Base-by-base conservation (phyloP, 2,113 vertebrate genomes). In the Thunnus maccoyii region DNA sequence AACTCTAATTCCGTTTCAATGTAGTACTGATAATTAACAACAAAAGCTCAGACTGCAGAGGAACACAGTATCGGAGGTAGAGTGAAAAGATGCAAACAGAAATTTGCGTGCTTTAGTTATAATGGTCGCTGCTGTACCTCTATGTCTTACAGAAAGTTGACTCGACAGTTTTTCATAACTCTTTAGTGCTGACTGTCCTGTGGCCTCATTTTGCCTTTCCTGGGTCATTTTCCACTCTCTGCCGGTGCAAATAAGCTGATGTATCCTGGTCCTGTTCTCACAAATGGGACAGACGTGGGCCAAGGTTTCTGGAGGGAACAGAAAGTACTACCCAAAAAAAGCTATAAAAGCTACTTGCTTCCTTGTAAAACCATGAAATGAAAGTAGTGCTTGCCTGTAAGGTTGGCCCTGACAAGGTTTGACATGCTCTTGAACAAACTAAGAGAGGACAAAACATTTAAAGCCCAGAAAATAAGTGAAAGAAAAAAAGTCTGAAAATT, bases 171-270 rank as follows among this genome's bases (percentile, higher is more conserved):
- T 58, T 73, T 69, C 25, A 9, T 65, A 46, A 83, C 55, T 63
- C 71, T 64, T 58, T 25, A 61, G 64, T 80, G 78, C 76, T 71
- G 70, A 83, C 76, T 83, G 79, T 81, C 67, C 65, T 48, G 30
- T 82, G 77, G 57, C 75, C 87, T 84, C 64, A 47, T 80, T 86
- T 81, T 7, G 27, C 61, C 63, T 78, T 76, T 72, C 64, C 65
- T 57, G 30, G 74, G 74, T 86, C 83, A 69, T 80, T 84, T 82
- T 77, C 67, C 36, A 36, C 51, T 16, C 56, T 22, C 64, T 65
- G 85, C 71, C 32, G 11, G 80, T 52, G 80, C 62, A 68, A 88
- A 88, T 82, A 67, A 18, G 73, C 85, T 82, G 79, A 88, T 66
- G 73, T 87, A 65, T 79, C 47, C 61, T 61, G 80, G 83, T 85